phyloP scores from a whole-genome alignment of 2,888 invertebrate species.

The Drosophila mettleri region DNA sequence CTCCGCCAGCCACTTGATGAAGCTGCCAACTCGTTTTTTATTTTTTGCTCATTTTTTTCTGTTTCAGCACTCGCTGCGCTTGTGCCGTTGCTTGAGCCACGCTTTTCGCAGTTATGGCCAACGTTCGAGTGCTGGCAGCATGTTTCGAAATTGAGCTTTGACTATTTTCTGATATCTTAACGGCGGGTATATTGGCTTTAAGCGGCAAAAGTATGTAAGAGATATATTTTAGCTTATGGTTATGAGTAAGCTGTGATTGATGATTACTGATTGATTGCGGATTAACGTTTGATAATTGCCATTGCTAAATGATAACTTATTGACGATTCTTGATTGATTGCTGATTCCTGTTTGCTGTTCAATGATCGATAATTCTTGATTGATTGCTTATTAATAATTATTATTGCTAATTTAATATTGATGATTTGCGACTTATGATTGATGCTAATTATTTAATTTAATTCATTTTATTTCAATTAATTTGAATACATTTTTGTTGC shows the following conservation, averaged over 20 bases:
- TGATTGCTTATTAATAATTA: background rate
- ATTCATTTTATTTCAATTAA: too few relatives aligned
- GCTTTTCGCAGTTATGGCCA: constrained; percentile 25
- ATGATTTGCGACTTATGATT: too few relatives aligned
- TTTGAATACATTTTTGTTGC: too few relatives aligned
- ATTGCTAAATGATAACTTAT: too few relatives aligned
- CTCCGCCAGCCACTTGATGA: constrained; percentile 37
- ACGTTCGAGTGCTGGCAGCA: constrained; percentile 45
- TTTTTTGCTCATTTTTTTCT: background rate
- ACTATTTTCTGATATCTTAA: background rate
- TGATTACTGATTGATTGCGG: too few relatives aligned
- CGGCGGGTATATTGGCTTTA: background rate
- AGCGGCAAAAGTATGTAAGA: background rate
- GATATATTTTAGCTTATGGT: background rate
- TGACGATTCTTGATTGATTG: too few relatives aligned
- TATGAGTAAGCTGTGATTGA: background rate
- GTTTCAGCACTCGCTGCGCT: background rate
- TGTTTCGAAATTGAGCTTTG: constrained; percentile 33
- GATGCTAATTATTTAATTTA: too few relatives aligned
- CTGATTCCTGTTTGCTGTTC: background rate
- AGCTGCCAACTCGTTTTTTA: constrained; percentile 17
- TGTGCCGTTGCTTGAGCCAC: constrained; percentile 8
- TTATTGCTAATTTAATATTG: too few relatives aligned
- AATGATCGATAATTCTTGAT: background rate
- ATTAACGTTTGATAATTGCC: too few relatives aligned